A percentile compares a stretch with the other conserved stretches of the same genome.
These are phyloP conservation scores for Sorex fumeus DNA, from an alignment of 2,113 vertebrate species.

Conservation along the genomic window DNA sequence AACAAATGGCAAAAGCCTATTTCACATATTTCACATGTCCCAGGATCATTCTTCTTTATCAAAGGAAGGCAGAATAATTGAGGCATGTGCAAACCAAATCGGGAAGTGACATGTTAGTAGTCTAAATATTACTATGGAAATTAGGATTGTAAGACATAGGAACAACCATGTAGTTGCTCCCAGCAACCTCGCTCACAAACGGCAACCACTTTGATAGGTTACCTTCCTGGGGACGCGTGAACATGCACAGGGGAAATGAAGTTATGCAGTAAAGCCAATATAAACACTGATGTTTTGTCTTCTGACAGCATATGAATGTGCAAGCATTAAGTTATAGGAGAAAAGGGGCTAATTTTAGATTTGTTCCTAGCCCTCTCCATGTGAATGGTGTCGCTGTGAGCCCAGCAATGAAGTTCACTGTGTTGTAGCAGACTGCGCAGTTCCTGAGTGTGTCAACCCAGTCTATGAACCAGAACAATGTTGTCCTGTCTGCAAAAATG, in stretches of 20 bases:
- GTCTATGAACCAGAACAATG: constrained; percentile 99
- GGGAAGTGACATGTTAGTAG: constrained; percentile 13
- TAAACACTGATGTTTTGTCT: constrained; percentile 85
- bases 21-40: not conserved
- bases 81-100: constrained; percentile 29
- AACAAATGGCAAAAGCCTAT: constrained; percentile 36
- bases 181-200: not conserved
- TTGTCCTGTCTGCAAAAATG: constrained; percentile 99
- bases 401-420: constrained; percentile 99
- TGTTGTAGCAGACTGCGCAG: constrained; percentile 99
- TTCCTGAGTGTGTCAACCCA: constrained; percentile 99
- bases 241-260: constrained; percentile 69
- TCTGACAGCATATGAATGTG: constrained; percentile 87
- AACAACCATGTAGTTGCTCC: not conserved
- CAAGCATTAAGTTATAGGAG: constrained; percentile 87
- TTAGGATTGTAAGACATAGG: not conserved
- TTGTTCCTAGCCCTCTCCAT: constrained; percentile 93
- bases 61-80: not conserved
- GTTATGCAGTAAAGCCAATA: constrained; percentile 70
- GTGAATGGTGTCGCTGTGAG: constrained; percentile 99
- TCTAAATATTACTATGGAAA: constrained; percentile 45
- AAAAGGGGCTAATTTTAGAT: constrained; percentile 90
- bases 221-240: constrained; percentile 57
- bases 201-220: not conserved
- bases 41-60: constrained; percentile 5